phyloP scores from a whole-genome alignment of 2,797 vertebrate species.

The Oreochromis grahami region DNA sequence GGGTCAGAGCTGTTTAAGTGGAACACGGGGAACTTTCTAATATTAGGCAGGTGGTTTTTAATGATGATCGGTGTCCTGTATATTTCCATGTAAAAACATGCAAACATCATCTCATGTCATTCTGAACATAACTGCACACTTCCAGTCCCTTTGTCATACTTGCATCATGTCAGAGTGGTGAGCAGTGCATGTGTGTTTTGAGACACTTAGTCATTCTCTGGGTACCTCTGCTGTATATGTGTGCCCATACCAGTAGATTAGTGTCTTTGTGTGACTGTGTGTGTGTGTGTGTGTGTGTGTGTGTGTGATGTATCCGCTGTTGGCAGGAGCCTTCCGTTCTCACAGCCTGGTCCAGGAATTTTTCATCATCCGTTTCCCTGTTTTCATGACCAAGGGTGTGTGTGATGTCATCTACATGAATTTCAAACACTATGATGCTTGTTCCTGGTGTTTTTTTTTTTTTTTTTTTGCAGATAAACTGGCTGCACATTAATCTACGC shows the following conservation, averaged over 20 bases:
- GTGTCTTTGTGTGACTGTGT: not conserved
- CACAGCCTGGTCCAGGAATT: conserved; percentile 64
- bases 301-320: conserved; percentile 31
- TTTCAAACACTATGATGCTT: conserved; percentile 38
- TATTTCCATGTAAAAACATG: not conserved
- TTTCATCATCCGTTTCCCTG: conserved; percentile 46
- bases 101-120: not conserved
- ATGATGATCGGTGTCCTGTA: not conserved
- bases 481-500: not conserved
- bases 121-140: not conserved
- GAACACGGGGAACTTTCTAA: not conserved
- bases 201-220: conserved; percentile 1
- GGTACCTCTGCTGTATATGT: conserved; percentile 1
- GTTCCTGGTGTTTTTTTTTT: conserved; percentile 6
- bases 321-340: conserved; percentile 59
- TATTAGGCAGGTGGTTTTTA: not conserved
- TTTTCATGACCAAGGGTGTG: conserved; percentile 43
- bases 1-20: not conserved
- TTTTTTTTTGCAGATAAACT: not conserved
- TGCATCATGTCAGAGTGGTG: conserved; percentile 23
- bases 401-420: conserved; percentile 56
- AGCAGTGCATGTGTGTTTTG: not conserved
- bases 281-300: not conserved
- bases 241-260: conserved; percentile 7
- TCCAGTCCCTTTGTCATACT: not conserved